These are phyloP conservation scores for Potorous gilbertii DNA, from an alignment of 2,797 vertebrate genomes.

Conservation along the genomic window DNA sequence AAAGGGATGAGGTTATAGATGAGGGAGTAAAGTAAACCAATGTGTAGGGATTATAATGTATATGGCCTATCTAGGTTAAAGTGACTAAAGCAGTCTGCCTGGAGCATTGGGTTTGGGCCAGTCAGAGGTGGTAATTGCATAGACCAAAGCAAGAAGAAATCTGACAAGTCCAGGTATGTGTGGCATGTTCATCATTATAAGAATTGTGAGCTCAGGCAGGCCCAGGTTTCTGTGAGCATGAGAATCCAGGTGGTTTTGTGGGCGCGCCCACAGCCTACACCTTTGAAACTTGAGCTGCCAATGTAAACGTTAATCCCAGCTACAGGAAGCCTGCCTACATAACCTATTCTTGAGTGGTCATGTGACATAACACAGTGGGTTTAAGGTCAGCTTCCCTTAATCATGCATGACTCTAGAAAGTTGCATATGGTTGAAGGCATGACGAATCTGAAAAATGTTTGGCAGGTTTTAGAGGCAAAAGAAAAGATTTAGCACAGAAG, in stretches of 20 bases:
- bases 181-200: constrained; percentile 29
- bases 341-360: background rate
- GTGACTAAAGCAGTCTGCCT: background rate
- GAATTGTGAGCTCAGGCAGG: constrained; percentile 42
- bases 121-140: background rate
- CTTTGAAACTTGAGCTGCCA: constrained; percentile 66
- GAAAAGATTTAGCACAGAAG: constrained; percentile 25
- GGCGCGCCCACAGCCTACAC: constrained; percentile 21
- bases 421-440: background rate
- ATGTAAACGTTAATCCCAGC: constrained; percentile 40
- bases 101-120: background rate
- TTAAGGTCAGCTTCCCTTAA: background rate
- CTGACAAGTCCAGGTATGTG: constrained; percentile 49
- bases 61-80: background rate
- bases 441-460: background rate
- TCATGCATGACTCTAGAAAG: background rate
- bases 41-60: background rate
- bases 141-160: background rate
- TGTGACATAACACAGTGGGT: background rate
- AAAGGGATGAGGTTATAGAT: background rate
- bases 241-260: background rate
- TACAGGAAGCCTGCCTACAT: constrained; percentile 15
- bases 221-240: constrained; percentile 46
- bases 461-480: background rate
- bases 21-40: background rate